phyloP scores from a whole-genome alignment of 2,113 vertebrate species.

The Megalops atlanticus region DNA sequence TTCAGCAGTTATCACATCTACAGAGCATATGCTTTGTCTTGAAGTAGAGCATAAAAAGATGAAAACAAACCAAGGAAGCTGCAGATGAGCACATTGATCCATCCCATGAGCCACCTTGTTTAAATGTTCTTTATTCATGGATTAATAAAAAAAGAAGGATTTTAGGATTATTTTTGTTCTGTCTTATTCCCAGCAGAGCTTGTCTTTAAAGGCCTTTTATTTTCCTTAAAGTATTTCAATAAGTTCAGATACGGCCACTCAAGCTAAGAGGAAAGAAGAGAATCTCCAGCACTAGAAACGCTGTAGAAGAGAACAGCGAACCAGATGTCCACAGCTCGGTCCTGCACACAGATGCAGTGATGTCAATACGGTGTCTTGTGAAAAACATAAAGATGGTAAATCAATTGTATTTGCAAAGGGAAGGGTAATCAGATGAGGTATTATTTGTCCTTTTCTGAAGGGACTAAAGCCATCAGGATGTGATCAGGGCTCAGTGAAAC shows the following conservation, averaged over 20 bases:
- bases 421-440: too few species aligned
- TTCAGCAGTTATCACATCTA: background rate
- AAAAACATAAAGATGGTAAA: background rate
- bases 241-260: background rate
- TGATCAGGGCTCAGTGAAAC: background rate
- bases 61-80: background rate
- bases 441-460: background rate
- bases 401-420: background rate
- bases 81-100: background rate
- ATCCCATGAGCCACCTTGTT: background rate
- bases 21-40: background rate
- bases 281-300: background rate
- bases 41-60: background rate
- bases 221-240: background rate
- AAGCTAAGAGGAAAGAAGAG: background rate
- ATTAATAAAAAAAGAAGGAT: background rate
- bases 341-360: background rate
- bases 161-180: background rate
- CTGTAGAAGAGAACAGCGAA: background rate
- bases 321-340: background rate
- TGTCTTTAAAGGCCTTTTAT: background rate
- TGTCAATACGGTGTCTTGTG: background rate
- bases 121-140: background rate
- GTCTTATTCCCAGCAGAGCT: background rate
- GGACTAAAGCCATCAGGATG: conserved; percentile 5